Evolutionary conservation across 2,113 vertebrate species (phyloP), one percentile per base, ranked within the genome.

Genomic region (Willisornis vidua): DNA sequence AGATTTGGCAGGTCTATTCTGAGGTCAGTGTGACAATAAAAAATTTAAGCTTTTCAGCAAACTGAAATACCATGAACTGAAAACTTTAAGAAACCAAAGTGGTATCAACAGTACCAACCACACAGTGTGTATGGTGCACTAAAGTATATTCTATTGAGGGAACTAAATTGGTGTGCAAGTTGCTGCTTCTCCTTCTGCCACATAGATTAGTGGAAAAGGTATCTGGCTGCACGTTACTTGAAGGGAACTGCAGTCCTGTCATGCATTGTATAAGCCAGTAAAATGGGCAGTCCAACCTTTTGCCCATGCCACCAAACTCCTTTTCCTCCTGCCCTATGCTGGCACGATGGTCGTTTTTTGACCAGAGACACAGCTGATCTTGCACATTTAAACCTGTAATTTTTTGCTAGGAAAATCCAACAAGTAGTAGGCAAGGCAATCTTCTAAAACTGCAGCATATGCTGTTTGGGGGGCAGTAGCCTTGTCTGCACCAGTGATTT

Each of bases 1-100:
- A 94, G 48, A 96, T 94, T 81, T 96, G 94, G 79, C 90, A 97
- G 76, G 57, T 87, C 89, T 92, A 29, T 37, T 78, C 61, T 58
- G 41, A 95, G 45, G 72, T 94, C 95, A 90, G 86, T 57, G 51
- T 87, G 66, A 72, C 92, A 87, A 20, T 80, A 90, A 92, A 92
- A 85, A 72, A 65, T 87, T 81, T 55, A 90, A 87, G 58, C 26
- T 68, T 91, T 93, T 81, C 0, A 0, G 35, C 35, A 37, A 52
- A 87, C 46, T 65, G 49, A 28, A 83, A 74, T 31, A 49, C 37
- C 16, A 37, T 31, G 48, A 87, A 73, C 48, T 63, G 31, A 90
- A 93, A 87, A 71, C 45, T 91, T 77, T 46, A 58, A 35, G 43
- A 90, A 89, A 73, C 20, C 58, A 55, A 82, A 20, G 23, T 74